These are phyloP conservation scores for Cremastinae sp. DNA, from an alignment of 2,888 invertebrate species.

Conservation along the genomic window DNA sequence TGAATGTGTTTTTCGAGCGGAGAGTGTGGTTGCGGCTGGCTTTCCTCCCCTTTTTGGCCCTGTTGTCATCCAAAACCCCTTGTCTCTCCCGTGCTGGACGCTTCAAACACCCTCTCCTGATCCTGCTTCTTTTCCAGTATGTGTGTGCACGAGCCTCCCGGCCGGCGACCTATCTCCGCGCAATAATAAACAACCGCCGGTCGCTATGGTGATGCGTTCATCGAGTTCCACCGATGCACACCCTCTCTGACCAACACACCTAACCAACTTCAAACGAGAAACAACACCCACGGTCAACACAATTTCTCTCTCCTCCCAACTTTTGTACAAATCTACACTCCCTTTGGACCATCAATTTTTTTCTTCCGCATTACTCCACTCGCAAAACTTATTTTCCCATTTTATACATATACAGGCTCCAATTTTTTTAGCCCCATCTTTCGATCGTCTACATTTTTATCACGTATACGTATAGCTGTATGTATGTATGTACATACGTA, in stretches of 20 bases:
- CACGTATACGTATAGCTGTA: too few species aligned
- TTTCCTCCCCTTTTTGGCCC: slow-evolving; percentile 27
- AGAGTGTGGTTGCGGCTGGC: slow-evolving; percentile 77
- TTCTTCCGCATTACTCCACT: too few species aligned
- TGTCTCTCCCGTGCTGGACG: slow-evolving; percentile 48
- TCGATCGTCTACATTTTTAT: too few species aligned
- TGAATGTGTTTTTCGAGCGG: slow-evolving; percentile 78
- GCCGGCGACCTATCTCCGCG: slow-evolving; percentile 71
- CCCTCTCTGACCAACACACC: neutral
- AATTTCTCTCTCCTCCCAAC: slow-evolving; percentile 14
- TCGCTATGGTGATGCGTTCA: slow-evolving; percentile 79
- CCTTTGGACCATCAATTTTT: too few species aligned
- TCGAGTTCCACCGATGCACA: slow-evolving; percentile 76
- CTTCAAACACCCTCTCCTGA: slow-evolving; percentile 35
- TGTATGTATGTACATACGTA: too few species aligned
- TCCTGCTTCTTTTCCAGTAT: slow-evolving; percentile 38
- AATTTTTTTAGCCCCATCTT: too few species aligned
- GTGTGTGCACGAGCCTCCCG: slow-evolving; percentile 55
- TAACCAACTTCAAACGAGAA: neutral
- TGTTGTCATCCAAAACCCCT: slow-evolving; percentile 50
- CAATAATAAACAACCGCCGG: slow-evolving; percentile 80
- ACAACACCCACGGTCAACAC: too few species aligned
- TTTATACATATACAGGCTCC: too few species aligned
- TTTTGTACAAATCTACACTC: neutral
- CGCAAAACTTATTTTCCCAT: too few species aligned